A percentile compares a stretch with the other conserved stretches of the same genome.
phyloP scores from a whole-genome alignment of 2,797 vertebrate species.

The Macroramphosus scolopax region DNA sequence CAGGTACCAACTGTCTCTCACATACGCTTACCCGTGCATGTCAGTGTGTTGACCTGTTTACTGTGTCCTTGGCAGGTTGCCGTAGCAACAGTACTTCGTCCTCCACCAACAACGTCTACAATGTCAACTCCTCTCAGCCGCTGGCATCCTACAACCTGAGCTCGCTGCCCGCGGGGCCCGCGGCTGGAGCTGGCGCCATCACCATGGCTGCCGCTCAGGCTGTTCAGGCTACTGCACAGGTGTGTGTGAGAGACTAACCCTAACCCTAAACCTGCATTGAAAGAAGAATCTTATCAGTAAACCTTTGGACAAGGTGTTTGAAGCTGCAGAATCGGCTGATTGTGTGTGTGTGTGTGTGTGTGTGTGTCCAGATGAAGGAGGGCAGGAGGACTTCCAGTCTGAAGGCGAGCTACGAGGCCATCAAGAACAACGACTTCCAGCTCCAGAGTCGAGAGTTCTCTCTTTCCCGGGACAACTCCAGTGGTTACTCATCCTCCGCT shows the following conservation, averaged over 20 bases:
- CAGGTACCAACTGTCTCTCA: conserved; percentile 73
- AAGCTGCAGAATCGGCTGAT: no score
- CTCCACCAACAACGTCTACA: conserved; percentile 90
- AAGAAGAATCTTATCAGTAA: no score
- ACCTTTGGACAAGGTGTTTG: no score
- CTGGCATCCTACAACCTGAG: conserved; percentile 93
- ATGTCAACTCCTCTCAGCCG: conserved; percentile 89
- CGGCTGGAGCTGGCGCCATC: conserved; percentile 89
- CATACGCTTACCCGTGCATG: background rate
- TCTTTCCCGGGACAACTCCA: conserved; percentile 83
- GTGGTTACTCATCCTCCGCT: conserved; percentile 90
- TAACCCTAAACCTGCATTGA: no score
- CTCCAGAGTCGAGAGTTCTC: conserved; percentile 90
- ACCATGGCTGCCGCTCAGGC: conserved; percentile 98
- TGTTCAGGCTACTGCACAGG: conserved; percentile 98
- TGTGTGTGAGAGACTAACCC: no score
- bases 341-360: background rate
- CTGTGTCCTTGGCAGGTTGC: conserved; percentile 79
- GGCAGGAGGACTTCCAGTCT: conserved; percentile 94
- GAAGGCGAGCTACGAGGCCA: conserved; percentile 96
- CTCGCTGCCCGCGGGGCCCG: conserved; percentile 88
- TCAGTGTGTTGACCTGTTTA: background rate
- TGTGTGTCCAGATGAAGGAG: conserved; percentile 91
- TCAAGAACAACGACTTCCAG: conserved; percentile 99
- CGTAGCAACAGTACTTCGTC: conserved; percentile 91